Percentiles rank a stretch among this genome's conserved stretches.
These are phyloP conservation scores for Psittacula cyanocephala DNA, from an alignment of 2,113 vertebrate species.

Conservation along the genomic window DNA sequence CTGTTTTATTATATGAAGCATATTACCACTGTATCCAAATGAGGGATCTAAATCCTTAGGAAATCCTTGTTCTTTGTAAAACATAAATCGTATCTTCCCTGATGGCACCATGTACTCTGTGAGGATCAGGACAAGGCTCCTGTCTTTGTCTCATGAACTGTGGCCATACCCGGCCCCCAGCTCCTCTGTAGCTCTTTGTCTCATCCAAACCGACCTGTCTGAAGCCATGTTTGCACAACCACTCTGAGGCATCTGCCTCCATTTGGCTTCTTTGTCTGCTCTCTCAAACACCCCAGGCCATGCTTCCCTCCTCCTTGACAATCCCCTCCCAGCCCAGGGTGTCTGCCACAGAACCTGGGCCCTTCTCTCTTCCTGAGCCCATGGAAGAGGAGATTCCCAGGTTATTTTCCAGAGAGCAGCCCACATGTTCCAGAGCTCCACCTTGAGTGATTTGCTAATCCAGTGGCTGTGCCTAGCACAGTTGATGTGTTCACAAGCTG, in stretches of 20 bases:
- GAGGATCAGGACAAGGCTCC: not conserved
- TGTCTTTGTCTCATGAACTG: not conserved
- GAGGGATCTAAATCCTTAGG: not conserved
- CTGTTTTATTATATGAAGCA: not conserved
- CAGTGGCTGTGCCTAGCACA: not conserved
- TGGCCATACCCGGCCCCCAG: not conserved
- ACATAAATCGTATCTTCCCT: not conserved
- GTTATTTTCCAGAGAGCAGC: not conserved
- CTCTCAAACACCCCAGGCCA: not conserved
- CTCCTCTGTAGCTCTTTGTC: not conserved
- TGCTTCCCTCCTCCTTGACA: not conserved
- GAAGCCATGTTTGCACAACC: not conserved
- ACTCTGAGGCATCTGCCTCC: not conserved
- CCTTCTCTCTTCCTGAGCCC: not conserved
- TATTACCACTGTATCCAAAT: not conserved
- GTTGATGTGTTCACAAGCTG: not conserved
- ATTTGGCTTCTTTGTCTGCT: not conserved
- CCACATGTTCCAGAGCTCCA: not conserved
- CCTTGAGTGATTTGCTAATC: not conserved
- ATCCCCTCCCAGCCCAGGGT: not conserved
- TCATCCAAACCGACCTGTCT: not conserved
- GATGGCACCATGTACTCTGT: not conserved
- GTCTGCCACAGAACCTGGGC: not conserved
- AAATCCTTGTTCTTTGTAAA: not conserved
- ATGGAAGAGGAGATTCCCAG: not conserved